Conservation (phyloP, 2,113 vertebrate species). For the Argyrosomus japonicus region DNA sequence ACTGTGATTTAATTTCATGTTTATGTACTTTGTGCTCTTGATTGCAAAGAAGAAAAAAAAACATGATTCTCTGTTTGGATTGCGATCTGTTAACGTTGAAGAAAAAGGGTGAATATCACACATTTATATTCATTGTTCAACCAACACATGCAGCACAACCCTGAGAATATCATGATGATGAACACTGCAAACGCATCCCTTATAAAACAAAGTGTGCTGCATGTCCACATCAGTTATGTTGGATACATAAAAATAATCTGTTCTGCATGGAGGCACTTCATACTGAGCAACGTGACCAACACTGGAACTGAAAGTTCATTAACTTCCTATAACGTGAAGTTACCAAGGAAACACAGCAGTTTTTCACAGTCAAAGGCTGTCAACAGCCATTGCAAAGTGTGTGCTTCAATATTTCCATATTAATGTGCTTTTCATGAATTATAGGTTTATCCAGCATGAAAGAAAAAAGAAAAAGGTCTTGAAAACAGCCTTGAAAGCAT, state of each 20-base stretch:
- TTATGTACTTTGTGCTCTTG: background rate
- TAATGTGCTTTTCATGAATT: background rate
- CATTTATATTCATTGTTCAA: background rate
- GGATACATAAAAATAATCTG: background rate
- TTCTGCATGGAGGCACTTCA: background rate
- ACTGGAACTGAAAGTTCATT: slow-evolving; percentile 7
- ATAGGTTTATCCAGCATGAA: background rate
- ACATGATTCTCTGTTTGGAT: background rate
- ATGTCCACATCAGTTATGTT: background rate
- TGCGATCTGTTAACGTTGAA: background rate
- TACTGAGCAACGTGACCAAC: background rate
- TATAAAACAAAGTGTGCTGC: background rate
- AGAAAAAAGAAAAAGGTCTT: background rate
- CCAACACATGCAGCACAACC: background rate
- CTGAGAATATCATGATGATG: background rate
- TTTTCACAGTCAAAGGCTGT: background rate
- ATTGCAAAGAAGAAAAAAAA: background rate
- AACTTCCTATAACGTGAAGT: background rate
- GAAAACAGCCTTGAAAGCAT: background rate
- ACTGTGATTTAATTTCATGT: background rate
- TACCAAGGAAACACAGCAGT: background rate
- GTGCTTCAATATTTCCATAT: background rate
- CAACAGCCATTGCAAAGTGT: background rate
- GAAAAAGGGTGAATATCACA: background rate
- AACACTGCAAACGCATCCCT: background rate